Percentiles rank a stretch among this genome's conserved stretches.
phyloP scores from a whole-genome alignment of 2,888 invertebrate species.

The Tuta absoluta region DNA sequence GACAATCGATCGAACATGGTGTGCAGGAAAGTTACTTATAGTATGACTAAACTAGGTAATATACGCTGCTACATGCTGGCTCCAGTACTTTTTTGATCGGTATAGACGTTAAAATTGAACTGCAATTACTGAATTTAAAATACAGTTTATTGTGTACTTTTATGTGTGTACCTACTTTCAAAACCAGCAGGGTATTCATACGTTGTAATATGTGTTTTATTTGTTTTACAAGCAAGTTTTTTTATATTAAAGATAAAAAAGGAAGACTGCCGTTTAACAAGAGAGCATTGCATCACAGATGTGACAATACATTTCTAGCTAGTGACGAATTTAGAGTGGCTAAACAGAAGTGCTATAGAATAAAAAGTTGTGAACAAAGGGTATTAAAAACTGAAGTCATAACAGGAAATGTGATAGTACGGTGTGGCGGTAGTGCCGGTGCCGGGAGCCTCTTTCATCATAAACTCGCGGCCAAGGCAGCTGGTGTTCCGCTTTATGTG shows the following conservation, averaged over 20 bases:
- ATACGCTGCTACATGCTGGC: too few species aligned
- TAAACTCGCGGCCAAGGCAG: conserved; percentile 73
- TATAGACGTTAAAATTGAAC: too few species aligned
- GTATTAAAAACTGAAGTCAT: conserved; percentile 78
- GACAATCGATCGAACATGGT: conserved; percentile 35
- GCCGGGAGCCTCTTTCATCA: conserved; percentile 72
- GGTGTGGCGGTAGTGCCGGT: conserved; percentile 41
- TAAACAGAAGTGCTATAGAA: conserved; percentile 67
- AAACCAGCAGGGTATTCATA: not conserved
- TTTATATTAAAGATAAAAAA: too few species aligned
- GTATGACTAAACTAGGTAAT: not conserved
- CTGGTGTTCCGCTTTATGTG: conserved; percentile 76
- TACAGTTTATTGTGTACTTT: too few species aligned
- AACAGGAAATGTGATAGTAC: conserved; percentile 77
- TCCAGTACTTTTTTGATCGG: too few species aligned
- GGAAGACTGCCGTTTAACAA: too few species aligned
- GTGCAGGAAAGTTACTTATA: not conserved
- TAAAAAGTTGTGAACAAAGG: conserved; percentile 69
- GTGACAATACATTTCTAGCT: not conserved
- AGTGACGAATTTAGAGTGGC: conserved; percentile 56
- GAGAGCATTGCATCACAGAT: too few species aligned
- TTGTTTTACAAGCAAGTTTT: too few species aligned
- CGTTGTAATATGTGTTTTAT: too few species aligned
- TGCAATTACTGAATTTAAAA: not conserved
- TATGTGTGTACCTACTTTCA: too few species aligned